A percentile compares a stretch with the other conserved stretches of the same genome.
Conservation (phyloP, 2,797 vertebrate species). For the Sphenodon punctatus region DNA sequence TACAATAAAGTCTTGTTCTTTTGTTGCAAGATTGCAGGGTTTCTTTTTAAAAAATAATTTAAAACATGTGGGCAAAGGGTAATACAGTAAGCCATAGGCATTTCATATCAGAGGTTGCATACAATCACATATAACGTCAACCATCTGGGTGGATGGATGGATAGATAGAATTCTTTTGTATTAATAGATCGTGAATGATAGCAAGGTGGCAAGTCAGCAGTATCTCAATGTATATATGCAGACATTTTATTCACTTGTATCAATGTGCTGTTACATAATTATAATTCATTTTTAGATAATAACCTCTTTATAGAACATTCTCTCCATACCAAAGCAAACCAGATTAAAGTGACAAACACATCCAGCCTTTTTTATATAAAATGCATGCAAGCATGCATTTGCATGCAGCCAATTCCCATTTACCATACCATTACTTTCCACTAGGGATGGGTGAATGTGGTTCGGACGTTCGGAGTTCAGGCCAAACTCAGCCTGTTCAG, state of each 20-base stretch:
- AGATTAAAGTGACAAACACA: neutral
- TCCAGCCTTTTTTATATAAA: neutral
- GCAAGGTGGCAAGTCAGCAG: slow-evolving; percentile 22
- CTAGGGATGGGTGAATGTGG: too few species aligned
- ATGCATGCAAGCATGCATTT: neutral
- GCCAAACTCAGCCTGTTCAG: too few species aligned
- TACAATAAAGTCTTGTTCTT: slow-evolving; percentile 84
- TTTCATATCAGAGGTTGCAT: slow-evolving; percentile 80
- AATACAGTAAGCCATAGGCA: slow-evolving; percentile 83
- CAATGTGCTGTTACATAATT: neutral
- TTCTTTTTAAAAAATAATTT: slow-evolving; percentile 80
- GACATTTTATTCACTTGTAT: slow-evolving; percentile 30
- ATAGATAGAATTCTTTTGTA: slow-evolving; percentile 46
- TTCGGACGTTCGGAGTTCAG: too few species aligned
- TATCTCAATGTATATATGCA: slow-evolving; percentile 48
- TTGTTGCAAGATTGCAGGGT: slow-evolving; percentile 77
- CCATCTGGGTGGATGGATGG: slow-evolving; percentile 75
- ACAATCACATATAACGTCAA: slow-evolving; percentile 79
- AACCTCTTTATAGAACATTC: neutral
- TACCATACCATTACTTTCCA: neutral
- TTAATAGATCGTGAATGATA: slow-evolving; percentile 52
- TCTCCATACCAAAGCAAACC: neutral
- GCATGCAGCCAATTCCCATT: neutral
- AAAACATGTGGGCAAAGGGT: slow-evolving; percentile 81
- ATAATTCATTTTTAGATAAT: slow-evolving; percentile 11